Evolutionary conservation across 2,113 vertebrate species (phyloP), one percentile per base, ranked within the genome.

Genomic region (Siniperca knerii): DNA sequence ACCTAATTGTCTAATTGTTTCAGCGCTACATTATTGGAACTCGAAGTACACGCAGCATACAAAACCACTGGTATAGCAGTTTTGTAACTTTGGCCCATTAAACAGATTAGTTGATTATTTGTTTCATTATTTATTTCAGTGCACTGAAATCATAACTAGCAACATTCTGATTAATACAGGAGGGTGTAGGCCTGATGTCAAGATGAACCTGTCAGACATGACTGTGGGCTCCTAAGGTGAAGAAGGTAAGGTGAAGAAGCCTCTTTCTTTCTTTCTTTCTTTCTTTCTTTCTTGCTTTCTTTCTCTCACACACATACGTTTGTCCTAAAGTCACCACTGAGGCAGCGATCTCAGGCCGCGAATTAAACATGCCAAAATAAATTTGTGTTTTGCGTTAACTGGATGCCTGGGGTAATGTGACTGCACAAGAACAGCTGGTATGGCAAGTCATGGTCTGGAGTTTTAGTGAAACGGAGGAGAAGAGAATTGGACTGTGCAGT

Each of bases 311-410:
- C 44, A 40, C 54, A 29, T 29, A 29, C 29, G 1, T 29, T 4
- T 33, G 7, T 66, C 79, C 72, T 70, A 0, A 48, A 66, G 71
- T 80, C 23, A 66, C 67, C 50, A 74, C 33, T 1, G 18, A 80
- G 79, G 62, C 76, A 76, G 9, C 18, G 2, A 62, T 68, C 0
- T 72, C 58, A 23, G 23, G 13, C 35, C 3, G 7, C 62, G 66
- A 83, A 85, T 66, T 48, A 86, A 83, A 23, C 23, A 82, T 2
- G 60, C 44, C 74, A 68, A 74, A 82, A 83, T 84, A 23, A 15
- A 80, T 89, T 82, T 82, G 72, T 68, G 58, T 13, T 83, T 74
- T 58, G 62, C 33, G 9, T 72, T 76, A 67, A 75, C 54, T 50
- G 4, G 12, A 23, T 25, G 79, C 75, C 65, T 10, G 2, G 3